These are phyloP conservation scores for Chesias legatella DNA, from an alignment of 2,888 invertebrate genomes.

Conservation along the genomic window DNA sequence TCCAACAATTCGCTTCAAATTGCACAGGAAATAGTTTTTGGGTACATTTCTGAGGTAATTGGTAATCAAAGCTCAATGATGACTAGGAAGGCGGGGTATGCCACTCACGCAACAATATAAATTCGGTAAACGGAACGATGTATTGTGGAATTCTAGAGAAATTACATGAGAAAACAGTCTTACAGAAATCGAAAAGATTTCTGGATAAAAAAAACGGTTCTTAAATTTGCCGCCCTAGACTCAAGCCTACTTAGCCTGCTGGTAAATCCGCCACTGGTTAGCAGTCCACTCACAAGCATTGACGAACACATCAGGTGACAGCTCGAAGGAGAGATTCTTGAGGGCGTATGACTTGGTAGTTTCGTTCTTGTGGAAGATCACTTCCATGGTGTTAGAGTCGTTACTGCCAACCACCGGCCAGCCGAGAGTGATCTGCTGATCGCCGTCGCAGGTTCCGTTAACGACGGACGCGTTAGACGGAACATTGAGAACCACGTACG, in stretches of 20 bases:
- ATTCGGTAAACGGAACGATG: background rate
- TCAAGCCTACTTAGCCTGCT: no score
- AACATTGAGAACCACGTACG: constrained; percentile 49
- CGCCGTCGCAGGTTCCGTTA: constrained; percentile 48
- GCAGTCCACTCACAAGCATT: constrained; percentile 53
- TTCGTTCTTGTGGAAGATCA: constrained; percentile 51
- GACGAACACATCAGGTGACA: constrained; percentile 62
- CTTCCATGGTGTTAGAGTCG: constrained; percentile 44
- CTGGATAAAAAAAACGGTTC: no score
- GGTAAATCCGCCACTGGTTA: no score
- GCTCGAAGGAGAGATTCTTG: constrained; percentile 50
- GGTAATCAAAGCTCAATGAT: no score
- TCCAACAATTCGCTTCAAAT: no score
- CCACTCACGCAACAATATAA: background rate
- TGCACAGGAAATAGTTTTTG: no score
- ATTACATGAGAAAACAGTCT: no score
- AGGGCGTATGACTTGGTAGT: constrained; percentile 52
- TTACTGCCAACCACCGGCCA: constrained; percentile 37
- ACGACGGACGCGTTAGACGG: constrained; percentile 47
- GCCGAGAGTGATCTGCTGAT: constrained; percentile 48
- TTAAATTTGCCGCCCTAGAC: no score
- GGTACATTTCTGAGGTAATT: no score
- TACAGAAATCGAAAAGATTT: no score
- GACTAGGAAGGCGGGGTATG: no score
- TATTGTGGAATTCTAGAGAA: no score